phyloP scores from a whole-genome alignment of 2,797 vertebrate species.

The Onychomys arenicola region DNA sequence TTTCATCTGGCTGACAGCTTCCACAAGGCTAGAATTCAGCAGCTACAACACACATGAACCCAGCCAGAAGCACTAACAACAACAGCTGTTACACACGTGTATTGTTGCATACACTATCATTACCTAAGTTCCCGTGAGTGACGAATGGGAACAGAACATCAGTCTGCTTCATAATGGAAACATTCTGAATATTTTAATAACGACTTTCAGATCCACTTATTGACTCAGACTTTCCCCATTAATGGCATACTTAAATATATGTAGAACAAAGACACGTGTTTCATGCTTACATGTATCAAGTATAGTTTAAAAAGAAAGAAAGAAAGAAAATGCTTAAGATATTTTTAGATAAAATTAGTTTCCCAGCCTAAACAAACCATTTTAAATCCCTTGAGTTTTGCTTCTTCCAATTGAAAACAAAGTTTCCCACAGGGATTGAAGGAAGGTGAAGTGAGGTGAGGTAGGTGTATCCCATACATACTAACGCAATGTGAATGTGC shows the following conservation, averaged over 20 bases:
- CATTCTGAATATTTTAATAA: constrained; percentile 1
- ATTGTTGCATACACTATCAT: too few relatives aligned
- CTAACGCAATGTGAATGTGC: background rate
- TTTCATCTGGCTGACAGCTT: background rate
- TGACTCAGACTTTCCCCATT: background rate
- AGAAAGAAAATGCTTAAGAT: background rate
- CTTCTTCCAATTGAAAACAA: background rate
- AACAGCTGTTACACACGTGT: too few relatives aligned
- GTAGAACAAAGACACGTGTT: background rate
- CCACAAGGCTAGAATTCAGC: background rate
- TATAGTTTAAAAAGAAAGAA: background rate
- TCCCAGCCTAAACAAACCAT: background rate
- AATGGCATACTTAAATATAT: background rate
- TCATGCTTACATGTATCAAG: background rate
- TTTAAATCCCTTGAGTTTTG: background rate
- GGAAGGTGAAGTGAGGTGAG: constrained; percentile 17
- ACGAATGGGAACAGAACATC: background rate
- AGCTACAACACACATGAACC: background rate
- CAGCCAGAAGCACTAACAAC: background rate
- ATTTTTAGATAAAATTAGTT: constrained; percentile 22
- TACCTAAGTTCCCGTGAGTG: background rate
- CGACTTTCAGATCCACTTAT: background rate
- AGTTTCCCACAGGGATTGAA: background rate
- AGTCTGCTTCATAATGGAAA: background rate
- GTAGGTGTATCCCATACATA: background rate